Conservation (phyloP, 2,888 invertebrate genomes). For the Nomada goodeniana region DNA sequence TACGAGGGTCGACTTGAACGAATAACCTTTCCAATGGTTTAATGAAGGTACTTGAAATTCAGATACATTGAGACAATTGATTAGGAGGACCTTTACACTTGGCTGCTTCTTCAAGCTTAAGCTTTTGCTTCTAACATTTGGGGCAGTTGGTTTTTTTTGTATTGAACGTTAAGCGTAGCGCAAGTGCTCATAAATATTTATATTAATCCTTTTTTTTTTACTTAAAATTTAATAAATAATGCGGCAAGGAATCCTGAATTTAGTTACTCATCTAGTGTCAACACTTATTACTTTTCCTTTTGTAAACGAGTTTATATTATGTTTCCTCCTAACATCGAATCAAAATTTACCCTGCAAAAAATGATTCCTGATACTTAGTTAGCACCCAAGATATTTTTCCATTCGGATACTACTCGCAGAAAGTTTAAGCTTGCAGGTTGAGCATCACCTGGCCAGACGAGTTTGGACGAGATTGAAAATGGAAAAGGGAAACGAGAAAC, state of each 20-base stretch:
- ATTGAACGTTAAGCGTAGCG: no score
- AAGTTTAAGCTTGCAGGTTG: conserved; percentile 68
- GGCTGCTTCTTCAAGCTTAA: conserved; percentile 29
- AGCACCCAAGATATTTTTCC: not conserved
- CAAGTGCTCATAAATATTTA: no score
- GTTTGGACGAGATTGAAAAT: no score
- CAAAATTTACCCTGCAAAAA: not conserved
- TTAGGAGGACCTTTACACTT: not conserved
- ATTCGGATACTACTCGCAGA: conserved; percentile 56
- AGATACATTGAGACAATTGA: not conserved
- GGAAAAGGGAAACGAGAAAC: not conserved
- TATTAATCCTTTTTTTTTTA: no score
- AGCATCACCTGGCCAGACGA: conserved; percentile 24
- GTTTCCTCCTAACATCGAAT: not conserved
- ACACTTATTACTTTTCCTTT: no score
- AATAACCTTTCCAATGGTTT: not conserved
- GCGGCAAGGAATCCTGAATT: no score
- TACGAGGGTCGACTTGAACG: not conserved
- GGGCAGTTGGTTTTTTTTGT: not conserved
- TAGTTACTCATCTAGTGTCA: no score
- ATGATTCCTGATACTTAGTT: not conserved
- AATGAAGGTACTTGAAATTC: conserved; percentile 7
- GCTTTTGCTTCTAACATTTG: not conserved
- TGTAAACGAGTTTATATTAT: not conserved
- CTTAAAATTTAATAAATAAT: no score